These are phyloP conservation scores for Vanacampus margaritifer DNA, from an alignment of 2,113 vertebrate genomes.

Conservation along the genomic window DNA sequence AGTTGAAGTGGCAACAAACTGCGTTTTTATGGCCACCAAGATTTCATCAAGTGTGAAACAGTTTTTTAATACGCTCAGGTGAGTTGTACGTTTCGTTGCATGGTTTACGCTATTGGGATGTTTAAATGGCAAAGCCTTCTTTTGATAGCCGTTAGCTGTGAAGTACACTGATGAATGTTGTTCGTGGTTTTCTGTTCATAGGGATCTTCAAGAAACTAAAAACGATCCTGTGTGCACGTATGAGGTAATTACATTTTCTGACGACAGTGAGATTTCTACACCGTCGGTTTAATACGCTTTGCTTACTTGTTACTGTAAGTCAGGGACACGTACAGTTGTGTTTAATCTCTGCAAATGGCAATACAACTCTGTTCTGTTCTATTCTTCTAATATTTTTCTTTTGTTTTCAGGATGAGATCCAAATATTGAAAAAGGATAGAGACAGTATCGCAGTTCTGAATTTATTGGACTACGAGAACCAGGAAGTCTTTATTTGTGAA, in stretches of 20 bases:
- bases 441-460: constrained; percentile 64
- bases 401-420: constrained; percentile 77
- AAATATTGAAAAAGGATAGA: constrained; percentile 68
- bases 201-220: constrained; percentile 41
- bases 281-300: no score
- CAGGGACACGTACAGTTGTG: no score
- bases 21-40: constrained; percentile 43
- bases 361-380: no score
- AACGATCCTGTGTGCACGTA: constrained; percentile 9
- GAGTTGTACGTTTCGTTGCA: constrained; percentile 26
- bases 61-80: constrained; percentile 55
- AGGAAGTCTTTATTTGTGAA: constrained; percentile 75
- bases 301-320: no score
- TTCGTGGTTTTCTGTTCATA: constrained; percentile 14
- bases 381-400: no score
- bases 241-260: constrained; percentile 34
- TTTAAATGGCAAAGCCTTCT: neutral
- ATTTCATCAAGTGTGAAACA: constrained; percentile 32
- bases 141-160: neutral
- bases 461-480: constrained; percentile 67
- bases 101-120: no score
- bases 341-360: no score
- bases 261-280: neutral
- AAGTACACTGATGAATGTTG: neutral
- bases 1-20: neutral